These are phyloP conservation scores for Cherax destructor DNA, from an alignment of 1,140 invertebrate species.

Conservation along the genomic window DNA sequence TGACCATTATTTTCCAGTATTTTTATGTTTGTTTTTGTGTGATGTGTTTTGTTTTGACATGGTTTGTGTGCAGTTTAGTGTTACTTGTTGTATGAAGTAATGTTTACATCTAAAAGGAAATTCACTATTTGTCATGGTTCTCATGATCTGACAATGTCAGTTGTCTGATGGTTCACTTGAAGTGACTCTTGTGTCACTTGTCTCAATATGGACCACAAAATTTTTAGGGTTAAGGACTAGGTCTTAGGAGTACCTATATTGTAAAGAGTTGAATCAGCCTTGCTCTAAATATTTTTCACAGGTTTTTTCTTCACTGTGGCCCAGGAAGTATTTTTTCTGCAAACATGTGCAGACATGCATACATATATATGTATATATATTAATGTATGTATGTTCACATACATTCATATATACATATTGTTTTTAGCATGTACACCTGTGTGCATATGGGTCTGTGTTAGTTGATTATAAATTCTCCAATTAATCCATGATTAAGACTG, in stretches of 20 bases:
- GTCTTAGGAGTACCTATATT: not conserved
- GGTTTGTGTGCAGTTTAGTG: not conserved
- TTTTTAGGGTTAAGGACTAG: not conserved
- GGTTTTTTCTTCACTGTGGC: not conserved
- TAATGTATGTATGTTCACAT: too few species aligned
- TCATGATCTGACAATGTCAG: not conserved
- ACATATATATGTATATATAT: not conserved
- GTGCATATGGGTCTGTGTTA: not conserved
- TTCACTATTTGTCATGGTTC: not conserved
- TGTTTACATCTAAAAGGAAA: not conserved
- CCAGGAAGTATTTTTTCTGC: not conserved
- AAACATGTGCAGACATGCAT: not conserved
- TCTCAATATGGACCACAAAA: not conserved
- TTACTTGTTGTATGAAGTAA: not conserved
- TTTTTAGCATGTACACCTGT: not conserved
- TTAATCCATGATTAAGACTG: not conserved
- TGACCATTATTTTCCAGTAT: not conserved
- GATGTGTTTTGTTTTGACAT: not conserved
- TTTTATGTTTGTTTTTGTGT: not conserved
- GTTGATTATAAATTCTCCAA: not conserved
- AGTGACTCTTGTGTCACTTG: not conserved
- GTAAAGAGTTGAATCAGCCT: not conserved
- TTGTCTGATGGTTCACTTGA: too few species aligned
- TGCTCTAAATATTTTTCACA: not conserved
- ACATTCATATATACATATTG: not conserved